Conservation (phyloP, 2,888 invertebrate genomes). For the Campoletis raptor region DNA sequence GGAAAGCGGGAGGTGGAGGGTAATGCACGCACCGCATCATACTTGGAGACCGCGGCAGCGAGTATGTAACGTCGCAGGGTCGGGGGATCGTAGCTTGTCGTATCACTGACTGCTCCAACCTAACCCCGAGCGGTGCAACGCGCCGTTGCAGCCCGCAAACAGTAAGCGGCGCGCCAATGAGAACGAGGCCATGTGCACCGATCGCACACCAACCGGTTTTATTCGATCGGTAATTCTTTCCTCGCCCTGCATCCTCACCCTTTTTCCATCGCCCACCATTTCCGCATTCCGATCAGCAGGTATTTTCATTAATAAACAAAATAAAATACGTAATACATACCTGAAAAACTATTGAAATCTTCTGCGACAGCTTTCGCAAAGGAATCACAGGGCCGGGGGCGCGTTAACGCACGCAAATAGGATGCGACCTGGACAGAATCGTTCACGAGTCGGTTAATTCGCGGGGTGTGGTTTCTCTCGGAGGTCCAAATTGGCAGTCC, state of each 20-base stretch:
- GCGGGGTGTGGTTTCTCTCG: conserved; percentile 79
- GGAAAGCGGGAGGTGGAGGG: neutral
- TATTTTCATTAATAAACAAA: neutral
- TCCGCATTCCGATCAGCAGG: neutral
- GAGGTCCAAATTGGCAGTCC: neutral
- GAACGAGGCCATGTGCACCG: conserved; percentile 80
- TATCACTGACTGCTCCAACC: conserved; percentile 70
- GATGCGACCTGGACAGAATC: neutral
- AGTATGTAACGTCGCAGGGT: neutral
- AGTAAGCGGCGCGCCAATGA: conserved; percentile 72
- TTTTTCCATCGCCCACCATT: neutral
- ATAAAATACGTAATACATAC: neutral
- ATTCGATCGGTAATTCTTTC: conserved; percentile 30
- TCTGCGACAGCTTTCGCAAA: neutral
- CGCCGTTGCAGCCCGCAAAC: conserved; percentile 75
- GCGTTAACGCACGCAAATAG: neutral
- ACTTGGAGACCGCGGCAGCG: conserved; percentile 39
- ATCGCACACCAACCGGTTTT: conserved; percentile 44
- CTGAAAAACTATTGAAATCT: neutral
- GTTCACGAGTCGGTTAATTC: conserved; percentile 22
- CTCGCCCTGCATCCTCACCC: neutral
- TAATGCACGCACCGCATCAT: conserved; percentile 22
- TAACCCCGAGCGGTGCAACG: conserved; percentile 66
- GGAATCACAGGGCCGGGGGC: neutral
- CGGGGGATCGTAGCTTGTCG: conserved; percentile 33